Conservation (phyloP, 2,797 vertebrate genomes). For the Alca torda region DNA sequence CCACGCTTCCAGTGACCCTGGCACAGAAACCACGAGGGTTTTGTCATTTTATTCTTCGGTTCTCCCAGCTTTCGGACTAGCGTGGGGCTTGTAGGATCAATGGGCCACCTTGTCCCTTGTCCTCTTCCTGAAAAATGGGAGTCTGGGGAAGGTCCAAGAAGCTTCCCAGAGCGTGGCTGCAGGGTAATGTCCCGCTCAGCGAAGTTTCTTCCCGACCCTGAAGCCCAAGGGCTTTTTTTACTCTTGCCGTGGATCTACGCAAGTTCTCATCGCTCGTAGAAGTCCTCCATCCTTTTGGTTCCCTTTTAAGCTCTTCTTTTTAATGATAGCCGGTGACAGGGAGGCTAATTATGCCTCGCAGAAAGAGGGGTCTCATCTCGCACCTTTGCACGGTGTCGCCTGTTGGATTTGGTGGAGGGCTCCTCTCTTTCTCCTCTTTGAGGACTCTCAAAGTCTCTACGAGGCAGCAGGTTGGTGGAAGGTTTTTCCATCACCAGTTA, state of each 20-base stretch:
- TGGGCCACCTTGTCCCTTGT: not conserved
- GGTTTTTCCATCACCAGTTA: not conserved
- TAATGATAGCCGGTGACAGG: not conserved
- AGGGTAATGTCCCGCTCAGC: not conserved
- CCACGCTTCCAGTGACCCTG: constrained; percentile 15
- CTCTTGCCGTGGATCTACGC: not conserved
- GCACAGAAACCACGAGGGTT: not conserved
- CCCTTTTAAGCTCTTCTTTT: not conserved
- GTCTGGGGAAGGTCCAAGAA: not conserved
- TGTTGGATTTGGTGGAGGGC: not conserved
- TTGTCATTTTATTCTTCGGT: not conserved
- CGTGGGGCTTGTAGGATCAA: not conserved
- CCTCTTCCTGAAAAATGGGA: not conserved
- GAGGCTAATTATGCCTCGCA: constrained; percentile 35
- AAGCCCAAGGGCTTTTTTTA: not conserved
- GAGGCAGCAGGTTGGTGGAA: not conserved
- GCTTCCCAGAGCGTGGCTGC: not conserved
- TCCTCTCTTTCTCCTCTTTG: not conserved
- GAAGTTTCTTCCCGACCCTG: not conserved
- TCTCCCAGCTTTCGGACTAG: not conserved
- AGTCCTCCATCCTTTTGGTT: not conserved
- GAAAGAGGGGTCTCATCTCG: not conserved
- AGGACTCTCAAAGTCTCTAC: not conserved
- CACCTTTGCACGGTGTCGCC: not conserved
- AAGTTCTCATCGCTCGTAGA: not conserved